A percentile compares a stretch with the other conserved stretches of the same genome.
Conservation (phyloP, 1,140 invertebrate genomes). For the Maniola jurtina region DNA sequence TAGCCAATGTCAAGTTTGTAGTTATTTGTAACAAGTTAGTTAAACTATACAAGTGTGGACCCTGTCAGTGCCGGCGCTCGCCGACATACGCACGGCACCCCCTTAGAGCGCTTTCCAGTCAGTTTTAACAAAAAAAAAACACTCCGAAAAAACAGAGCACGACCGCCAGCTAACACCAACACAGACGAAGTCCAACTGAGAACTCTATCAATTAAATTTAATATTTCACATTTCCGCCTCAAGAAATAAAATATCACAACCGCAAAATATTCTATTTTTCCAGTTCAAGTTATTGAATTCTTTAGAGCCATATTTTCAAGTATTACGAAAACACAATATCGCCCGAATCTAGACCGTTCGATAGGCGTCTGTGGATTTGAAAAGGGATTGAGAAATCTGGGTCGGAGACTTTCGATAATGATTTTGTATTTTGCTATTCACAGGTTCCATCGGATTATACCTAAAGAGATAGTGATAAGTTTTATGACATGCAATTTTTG, state of each 20-base stretch:
- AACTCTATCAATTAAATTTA: slow-evolving; percentile 3
- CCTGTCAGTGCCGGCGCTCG: no score
- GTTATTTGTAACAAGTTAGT: no score
- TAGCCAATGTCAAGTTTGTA: no score
- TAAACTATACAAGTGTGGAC: no score
- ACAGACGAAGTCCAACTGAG: no score
- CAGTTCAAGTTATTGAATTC: slow-evolving; percentile 22
- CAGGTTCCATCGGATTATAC: slow-evolving; percentile 7
- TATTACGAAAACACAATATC: slow-evolving; percentile 28
- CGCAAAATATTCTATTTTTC: slow-evolving; percentile 7
- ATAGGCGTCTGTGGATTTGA: slow-evolving; percentile 22
- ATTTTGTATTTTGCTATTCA: slow-evolving; percentile 20
- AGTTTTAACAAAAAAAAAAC: no score
- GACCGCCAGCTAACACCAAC: no score
- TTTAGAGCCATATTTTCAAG: slow-evolving; percentile 19
- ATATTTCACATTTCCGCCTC: neutral
- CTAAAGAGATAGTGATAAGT: neutral
- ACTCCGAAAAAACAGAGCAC: no score
- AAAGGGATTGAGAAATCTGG: slow-evolving; percentile 21
- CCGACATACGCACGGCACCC: no score
- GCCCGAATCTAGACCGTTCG: slow-evolving; percentile 28
- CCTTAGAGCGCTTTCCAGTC: no score
- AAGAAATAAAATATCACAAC: neutral
- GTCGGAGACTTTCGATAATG: slow-evolving; percentile 24
- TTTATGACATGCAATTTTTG: neutral